A percentile compares a stretch with the other conserved stretches of the same genome.
phyloP scores from a whole-genome alignment of 2,797 vertebrate genomes.

The Sebastolobus altivelis region DNA sequence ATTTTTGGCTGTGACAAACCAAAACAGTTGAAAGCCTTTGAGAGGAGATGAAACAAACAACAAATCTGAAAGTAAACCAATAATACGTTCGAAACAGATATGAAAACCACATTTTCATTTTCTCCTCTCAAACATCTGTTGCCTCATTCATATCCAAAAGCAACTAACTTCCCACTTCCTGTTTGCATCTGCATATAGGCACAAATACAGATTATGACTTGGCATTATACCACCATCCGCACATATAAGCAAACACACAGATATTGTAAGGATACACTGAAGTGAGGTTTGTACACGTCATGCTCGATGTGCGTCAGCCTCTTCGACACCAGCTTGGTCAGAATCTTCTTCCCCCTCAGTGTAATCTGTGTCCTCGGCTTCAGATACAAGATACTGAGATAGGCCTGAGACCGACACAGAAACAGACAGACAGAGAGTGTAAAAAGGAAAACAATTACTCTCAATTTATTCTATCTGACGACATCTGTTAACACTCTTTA shows the following conservation, averaged over 20 bases:
- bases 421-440: conserved; percentile 2
- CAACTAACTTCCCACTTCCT: neutral
- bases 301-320: conserved; percentile 84
- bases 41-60: neutral
- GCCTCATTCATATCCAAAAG: neutral
- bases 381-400: conserved; percentile 89
- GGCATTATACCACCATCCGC: neutral
- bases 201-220: neutral
- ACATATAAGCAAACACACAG: neutral
- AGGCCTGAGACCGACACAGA: conserved; percentile 77
- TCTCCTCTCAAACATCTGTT: neutral
- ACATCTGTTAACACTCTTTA: neutral
- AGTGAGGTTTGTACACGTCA: conserved; percentile 88
- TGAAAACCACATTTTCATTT: conserved; percentile 12
- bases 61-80: neutral
- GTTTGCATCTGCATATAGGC: neutral
- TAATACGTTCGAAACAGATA: neutral
- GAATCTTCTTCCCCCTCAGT: conserved; percentile 86
- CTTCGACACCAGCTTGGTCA: conserved; percentile 85
- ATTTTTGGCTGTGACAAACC: neutral
- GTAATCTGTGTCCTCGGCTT: conserved; percentile 88
- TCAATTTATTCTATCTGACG: neutral
- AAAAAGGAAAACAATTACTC: neutral
- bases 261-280: conserved; percentile 83
- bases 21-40: neutral